Evolutionary conservation across 2,797 vertebrate species (phyloP).

Genomic region (Clamator glandarius): DNA sequence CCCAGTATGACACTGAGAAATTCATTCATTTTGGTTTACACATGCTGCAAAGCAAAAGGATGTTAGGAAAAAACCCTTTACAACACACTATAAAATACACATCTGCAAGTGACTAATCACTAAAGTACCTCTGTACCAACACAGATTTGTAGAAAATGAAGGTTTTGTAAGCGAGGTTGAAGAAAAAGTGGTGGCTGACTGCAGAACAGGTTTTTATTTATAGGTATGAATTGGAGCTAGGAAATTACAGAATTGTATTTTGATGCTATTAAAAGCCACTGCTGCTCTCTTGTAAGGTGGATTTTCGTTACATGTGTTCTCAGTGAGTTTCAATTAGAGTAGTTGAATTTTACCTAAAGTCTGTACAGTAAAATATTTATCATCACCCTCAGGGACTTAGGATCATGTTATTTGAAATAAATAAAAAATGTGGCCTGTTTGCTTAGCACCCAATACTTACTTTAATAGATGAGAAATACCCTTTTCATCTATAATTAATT

Average conservation of each 20-base stretch:
- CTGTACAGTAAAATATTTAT: neutral
- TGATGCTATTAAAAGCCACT: neutral
- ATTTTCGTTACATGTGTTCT: neutral
- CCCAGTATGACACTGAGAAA: neutral
- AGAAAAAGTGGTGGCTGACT: neutral
- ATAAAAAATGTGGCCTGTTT: neutral
- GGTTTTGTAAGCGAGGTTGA: neutral
- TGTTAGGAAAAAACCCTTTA: neutral
- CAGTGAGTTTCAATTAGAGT: neutral
- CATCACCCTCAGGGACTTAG: neutral
- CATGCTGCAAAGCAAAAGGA: slow-evolving; percentile 31
- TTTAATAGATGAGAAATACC: neutral
- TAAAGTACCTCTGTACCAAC: neutral
- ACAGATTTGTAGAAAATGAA: neutral
- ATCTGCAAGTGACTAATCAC: neutral
- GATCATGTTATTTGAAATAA: slow-evolving; percentile 19
- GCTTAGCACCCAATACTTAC: neutral
- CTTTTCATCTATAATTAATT: slow-evolving; percentile 28
- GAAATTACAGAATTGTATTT: neutral
- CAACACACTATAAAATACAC: neutral
- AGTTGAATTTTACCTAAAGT: slow-evolving; percentile 10
- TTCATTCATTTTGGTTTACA: neutral
- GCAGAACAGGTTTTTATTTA: neutral
- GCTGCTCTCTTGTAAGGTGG: neutral
- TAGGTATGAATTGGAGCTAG: neutral